Evolutionary conservation across 35 echinoderm and acorn worm species (phyloP).

Genomic region (Diadema setosum): DNA sequence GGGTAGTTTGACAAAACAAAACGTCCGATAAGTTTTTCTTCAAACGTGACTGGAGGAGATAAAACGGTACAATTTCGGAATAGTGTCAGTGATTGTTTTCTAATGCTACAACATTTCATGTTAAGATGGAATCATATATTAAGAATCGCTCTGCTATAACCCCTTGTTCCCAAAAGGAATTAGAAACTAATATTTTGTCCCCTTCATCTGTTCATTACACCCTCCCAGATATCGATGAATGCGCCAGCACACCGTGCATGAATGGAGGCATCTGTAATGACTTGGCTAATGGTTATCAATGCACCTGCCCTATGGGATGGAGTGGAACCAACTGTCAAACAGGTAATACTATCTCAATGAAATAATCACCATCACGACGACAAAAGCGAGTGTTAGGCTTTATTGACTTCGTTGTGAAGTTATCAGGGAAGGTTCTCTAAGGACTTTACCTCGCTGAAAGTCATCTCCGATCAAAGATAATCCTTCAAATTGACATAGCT

Average conservation of each 20-base stretch:
- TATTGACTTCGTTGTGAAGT: too few species aligned
- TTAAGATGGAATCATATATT: neutral
- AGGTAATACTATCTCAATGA: too few species aligned
- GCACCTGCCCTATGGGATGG: slow-evolving; percentile 61
- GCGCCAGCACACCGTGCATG: slow-evolving; percentile 42
- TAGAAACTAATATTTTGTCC: neutral
- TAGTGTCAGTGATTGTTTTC: neutral
- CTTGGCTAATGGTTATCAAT: slow-evolving; percentile 34
- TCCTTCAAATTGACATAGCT: too few species aligned
- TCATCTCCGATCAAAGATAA: too few species aligned
- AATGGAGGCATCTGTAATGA: slow-evolving; percentile 74
- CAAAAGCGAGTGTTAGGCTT: too few species aligned
- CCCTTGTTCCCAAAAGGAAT: neutral
- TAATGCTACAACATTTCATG: neutral
- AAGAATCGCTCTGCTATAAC: neutral
- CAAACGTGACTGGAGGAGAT: too few species aligned
- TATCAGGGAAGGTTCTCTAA: too few species aligned
- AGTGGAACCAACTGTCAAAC: slow-evolving; percentile 58
- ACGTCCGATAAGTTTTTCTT: too few species aligned
- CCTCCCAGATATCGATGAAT: slow-evolving; percentile 74
- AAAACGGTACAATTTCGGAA: neutral
- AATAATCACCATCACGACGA: too few species aligned
- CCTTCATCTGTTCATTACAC: neutral
- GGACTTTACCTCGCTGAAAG: too few species aligned
- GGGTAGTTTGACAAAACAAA: too few species aligned